Percentiles rank a stretch among this genome's conserved stretches.
Evolutionary conservation across 2,888 invertebrate genomes (phyloP).

Genomic region (Eristalis tenax): DNA sequence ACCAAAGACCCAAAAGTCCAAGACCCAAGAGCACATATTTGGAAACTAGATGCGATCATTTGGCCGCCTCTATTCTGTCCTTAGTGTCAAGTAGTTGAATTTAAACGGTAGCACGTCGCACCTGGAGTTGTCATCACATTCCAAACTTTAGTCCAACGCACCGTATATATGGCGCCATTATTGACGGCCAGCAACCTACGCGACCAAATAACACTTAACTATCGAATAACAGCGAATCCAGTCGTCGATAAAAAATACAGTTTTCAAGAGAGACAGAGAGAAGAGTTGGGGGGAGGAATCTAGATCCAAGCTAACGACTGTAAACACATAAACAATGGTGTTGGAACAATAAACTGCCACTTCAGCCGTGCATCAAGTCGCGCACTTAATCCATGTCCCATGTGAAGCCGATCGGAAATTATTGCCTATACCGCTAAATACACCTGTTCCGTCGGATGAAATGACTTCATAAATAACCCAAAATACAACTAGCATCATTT

Average conservation of each 20-base stretch:
- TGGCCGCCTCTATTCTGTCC: no score
- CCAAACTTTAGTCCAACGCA: not conserved
- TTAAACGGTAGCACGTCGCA: not conserved
- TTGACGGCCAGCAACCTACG: not conserved
- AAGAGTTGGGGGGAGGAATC: not conserved
- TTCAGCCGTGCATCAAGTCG: not conserved
- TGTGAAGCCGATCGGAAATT: not conserved
- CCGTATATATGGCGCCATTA: not conserved
- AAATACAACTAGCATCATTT: constrained; percentile 11
- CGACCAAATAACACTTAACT: not conserved
- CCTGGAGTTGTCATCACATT: not conserved
- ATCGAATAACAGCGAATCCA: not conserved
- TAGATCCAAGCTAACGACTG: not conserved
- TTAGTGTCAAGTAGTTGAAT: no score
- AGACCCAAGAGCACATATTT: no score
- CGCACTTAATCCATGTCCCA: not conserved
- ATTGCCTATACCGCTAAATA: constrained; percentile 33
- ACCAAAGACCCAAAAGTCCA: no score
- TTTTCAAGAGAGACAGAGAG: not conserved
- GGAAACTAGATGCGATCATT: no score
- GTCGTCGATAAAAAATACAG: not conserved
- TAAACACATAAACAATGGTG: constrained; percentile 10
- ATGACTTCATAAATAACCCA: constrained; percentile 34
- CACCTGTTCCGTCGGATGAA: constrained; percentile 22
- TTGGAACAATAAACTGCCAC: constrained; percentile 5